These are phyloP conservation scores for Peucedramus taeniatus DNA, from an alignment of 2,113 vertebrate species.

Conservation along the genomic window DNA sequence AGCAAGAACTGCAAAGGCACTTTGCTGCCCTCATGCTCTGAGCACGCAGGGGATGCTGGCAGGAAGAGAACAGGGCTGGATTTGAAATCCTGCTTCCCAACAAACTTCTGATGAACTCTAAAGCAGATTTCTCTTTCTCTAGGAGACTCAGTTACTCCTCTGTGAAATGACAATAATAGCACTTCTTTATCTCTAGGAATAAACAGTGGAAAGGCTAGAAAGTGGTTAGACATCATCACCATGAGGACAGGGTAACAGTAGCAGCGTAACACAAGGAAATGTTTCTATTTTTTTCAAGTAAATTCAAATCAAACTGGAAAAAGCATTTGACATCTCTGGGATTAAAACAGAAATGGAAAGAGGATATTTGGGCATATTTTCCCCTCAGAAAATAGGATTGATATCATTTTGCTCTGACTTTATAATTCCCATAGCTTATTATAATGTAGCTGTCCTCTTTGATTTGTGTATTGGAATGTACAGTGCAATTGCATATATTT, in stretches of 20 bases:
- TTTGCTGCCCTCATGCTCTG: not conserved
- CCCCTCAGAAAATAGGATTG: constrained; percentile 40
- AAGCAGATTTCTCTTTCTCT: not conserved
- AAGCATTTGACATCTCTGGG: not conserved
- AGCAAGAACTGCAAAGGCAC: not conserved
- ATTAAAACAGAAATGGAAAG: constrained; percentile 38
- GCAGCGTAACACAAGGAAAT: not conserved
- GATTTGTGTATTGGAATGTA: constrained; percentile 56
- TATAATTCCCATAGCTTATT: constrained; percentile 34
- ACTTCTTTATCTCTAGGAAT: not conserved
- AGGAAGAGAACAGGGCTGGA: too few relatives aligned
- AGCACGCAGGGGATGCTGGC: fast-evolving
- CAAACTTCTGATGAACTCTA: not conserved
- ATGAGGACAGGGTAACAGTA: not conserved
- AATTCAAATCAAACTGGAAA: constrained; percentile 22
- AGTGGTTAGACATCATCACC: not conserved
- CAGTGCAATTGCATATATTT: constrained; percentile 49
- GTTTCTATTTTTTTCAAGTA: not conserved
- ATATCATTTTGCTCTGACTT: constrained; percentile 30
- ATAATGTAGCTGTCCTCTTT: constrained; percentile 50
- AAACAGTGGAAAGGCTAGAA: too few relatives aligned
- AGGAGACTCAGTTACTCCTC: not conserved
- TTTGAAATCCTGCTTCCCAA: not conserved
- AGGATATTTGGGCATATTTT: constrained; percentile 22
- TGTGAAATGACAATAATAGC: not conserved